Evolutionary conservation across 2,113 vertebrate genomes (phyloP), one percentile per base, ranked within the genome.

Genomic region (Stomatorhinus ivindoensis): DNA sequence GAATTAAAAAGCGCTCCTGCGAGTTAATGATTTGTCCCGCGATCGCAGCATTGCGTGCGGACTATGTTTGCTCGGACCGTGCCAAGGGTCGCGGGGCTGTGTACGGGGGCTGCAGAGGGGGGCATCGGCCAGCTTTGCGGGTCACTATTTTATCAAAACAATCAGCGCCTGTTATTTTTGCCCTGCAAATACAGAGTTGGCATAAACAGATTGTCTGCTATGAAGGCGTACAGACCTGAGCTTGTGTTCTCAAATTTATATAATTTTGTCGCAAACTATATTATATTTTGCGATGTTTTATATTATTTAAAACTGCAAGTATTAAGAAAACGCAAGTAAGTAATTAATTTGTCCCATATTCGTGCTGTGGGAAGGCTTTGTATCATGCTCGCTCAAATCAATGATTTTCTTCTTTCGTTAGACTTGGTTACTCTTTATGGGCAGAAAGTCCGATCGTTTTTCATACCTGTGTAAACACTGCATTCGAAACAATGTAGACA

Each of bases 61-160:
- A 96, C 95, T 93, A 90, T 96, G 95, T 96, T 96, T 96, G 95
- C 93, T 94, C 91, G 91, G 93, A 89, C 93, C 92, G 93, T 95
- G 95, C 94, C 94, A 95, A 95, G 95, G 95, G 95, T 95, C 94
- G 93, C 90, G 55, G 94, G 94, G 94, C 94, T 95, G 94, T 94
- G 94, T 94, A 95, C 93, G 94, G 92, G 94, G 93, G 93, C 94
- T 94, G 93, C 91, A 90, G 91, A 94, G 94, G 92, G 94, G 94
- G 92, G 93, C 93, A 94, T 94, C 91, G 91, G 92, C 93, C 94
- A 93, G 91, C 89, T 91, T 91, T 80, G 87, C 65, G 84, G 90
- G 89, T 87, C 87, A 91, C 76, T 58, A 83, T 92, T 94, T 94
- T 95, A 95, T 95, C 94, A 94, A 93, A 95, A 96, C 94, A 95